Evolutionary conservation across 2,113 vertebrate genomes (phyloP).

Genomic region (Zapus hudsonius): DNA sequence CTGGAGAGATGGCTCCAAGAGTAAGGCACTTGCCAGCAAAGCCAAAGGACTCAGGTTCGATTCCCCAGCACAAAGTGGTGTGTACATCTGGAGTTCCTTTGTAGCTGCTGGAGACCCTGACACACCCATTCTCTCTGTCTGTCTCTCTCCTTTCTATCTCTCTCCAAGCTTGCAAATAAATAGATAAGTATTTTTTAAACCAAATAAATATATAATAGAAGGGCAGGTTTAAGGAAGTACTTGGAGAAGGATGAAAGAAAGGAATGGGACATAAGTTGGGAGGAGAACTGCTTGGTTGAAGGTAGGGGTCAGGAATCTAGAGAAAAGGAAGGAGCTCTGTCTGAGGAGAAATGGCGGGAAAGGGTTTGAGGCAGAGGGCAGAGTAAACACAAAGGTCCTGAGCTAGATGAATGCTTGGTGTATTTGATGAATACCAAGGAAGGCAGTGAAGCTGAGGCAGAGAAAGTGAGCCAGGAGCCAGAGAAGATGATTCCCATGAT

Average conservation of each 20-base stretch:
- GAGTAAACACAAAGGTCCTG: not conserved
- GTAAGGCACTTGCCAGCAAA: too few relatives aligned
- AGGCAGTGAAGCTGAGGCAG: not conserved
- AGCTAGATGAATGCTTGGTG: not conserved
- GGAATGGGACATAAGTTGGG: not conserved
- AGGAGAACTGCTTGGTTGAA: not conserved
- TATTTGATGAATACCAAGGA: not conserved
- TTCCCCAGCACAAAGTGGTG: too few relatives aligned
- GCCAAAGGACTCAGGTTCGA: too few relatives aligned
- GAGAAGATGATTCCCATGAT: not conserved
- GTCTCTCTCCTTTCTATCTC: too few relatives aligned
- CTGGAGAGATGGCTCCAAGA: too few relatives aligned
- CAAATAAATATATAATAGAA: not conserved
- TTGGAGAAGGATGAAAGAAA: not conserved
- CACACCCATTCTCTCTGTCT: too few relatives aligned
- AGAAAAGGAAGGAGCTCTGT: not conserved
- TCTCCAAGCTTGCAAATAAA: too few relatives aligned
- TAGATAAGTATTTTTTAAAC: not conserved
- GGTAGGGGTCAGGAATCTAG: not conserved
- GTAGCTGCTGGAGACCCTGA: too few relatives aligned
- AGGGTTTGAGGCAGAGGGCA: not conserved
- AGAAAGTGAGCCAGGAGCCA: not conserved
- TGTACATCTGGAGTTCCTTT: too few relatives aligned
- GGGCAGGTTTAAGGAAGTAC: not conserved
- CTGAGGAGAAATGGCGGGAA: not conserved